These are phyloP conservation scores for Ceratitis capitata DNA, from an alignment of 1,140 invertebrate genomes.

Conservation along the genomic window DNA sequence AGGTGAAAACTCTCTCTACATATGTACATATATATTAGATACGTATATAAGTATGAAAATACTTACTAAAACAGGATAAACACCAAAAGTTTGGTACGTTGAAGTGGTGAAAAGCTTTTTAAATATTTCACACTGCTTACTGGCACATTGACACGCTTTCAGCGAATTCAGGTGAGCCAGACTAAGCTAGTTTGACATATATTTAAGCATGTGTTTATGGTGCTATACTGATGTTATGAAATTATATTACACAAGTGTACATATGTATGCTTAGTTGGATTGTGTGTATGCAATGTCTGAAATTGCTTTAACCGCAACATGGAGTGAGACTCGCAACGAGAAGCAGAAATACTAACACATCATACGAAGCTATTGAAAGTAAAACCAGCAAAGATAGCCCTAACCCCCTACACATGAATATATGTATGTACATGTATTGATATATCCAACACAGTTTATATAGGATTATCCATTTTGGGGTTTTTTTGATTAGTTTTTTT, in stretches of 20 bases:
- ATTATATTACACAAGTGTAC: background rate
- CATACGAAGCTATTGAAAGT: background rate
- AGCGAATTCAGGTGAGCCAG: background rate
- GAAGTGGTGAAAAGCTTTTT: constrained; percentile 8
- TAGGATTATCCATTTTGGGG: too few species aligned
- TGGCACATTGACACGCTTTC: background rate
- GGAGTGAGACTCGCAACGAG: constrained; percentile 11
- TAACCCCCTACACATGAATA: too few species aligned
- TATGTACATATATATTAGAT: too few species aligned
- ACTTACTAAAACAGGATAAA: too few species aligned
- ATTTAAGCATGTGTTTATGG: background rate
- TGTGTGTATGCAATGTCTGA: background rate
- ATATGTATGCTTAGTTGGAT: background rate
- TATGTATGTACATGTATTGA: too few species aligned
- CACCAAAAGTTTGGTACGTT: background rate
- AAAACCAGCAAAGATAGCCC: background rate
- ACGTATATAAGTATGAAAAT: too few species aligned
- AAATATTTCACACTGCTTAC: constrained; percentile 8
- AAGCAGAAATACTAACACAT: constrained; percentile 4
- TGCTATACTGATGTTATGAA: too few species aligned
- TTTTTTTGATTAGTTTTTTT: too few species aligned
- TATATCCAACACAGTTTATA: too few species aligned
- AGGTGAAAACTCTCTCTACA: too few species aligned
- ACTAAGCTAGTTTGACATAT: background rate
- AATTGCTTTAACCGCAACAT: constrained; percentile 20